Base-by-base conservation (phyloP, 2,797 vertebrate genomes). In the Gadopsis bispinosus region DNA sequence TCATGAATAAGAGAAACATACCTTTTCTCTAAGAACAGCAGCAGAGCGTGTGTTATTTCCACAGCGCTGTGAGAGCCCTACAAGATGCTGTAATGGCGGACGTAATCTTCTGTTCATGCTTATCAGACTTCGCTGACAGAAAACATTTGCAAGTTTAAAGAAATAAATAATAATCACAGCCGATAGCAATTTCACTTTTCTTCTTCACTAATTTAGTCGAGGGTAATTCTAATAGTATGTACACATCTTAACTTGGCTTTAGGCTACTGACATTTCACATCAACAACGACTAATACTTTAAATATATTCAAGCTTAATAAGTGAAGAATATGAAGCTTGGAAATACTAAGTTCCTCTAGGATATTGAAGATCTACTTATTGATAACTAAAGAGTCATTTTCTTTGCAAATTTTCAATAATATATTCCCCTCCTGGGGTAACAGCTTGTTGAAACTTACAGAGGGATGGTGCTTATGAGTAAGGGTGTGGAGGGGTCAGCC, bases 221-320 rank as follows among this genome's bases (percentile, higher is more conserved):
- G 59, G 73, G 80, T 80, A 65, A 79, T 68, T 76, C 47, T 85
- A 79, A 83, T 81, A 78, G 56, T 70, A 48, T 59, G 43, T 83
- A 81, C 83, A 70, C 69, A 43, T 90, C 75, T 83, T 79, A 65
- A 83, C 55, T 82, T 75, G 6, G 73, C 81, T 91, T 60, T 19
- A 59, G 81, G 84, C 81, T 59, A 58, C 75, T 79, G 86, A 83
- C 73, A 83, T 88, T 87, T 89, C 70, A 73, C 70, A 87, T 83
- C 64, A 84, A 74, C 63, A 79, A 65, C 29, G 35, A 43, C 13
- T 65, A 35, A 73, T 69, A 33, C 26, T 77, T 54, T 13, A 63
- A 65, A 71, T 11, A 20, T 41, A 64, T 61, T 58, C 16, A 54
- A 51, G 51, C 75, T 73, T n/a, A 9, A 41, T 53, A 54, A 83